These are phyloP conservation scores for Syrphus vitripennis DNA, from an alignment of 2,888 invertebrate species.

Conservation along the genomic window DNA sequence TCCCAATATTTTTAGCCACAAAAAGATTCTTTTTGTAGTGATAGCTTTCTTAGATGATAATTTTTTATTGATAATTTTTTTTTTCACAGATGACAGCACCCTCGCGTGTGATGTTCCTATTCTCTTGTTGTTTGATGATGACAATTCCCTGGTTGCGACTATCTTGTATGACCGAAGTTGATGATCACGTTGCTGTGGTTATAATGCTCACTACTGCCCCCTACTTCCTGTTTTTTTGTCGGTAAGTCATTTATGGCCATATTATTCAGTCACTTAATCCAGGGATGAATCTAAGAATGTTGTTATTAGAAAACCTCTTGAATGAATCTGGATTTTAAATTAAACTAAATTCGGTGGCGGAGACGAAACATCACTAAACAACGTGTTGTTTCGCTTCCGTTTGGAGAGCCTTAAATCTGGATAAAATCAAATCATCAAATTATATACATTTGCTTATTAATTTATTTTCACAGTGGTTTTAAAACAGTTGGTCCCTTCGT, in stretches of 20 bases:
- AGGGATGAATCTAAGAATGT: too few species aligned
- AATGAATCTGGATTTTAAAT: too few species aligned
- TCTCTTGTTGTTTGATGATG: slow-evolving; percentile 95
- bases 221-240: slow-evolving; percentile 98
- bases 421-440: too few species aligned
- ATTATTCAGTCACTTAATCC: too few species aligned
- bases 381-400: too few species aligned
- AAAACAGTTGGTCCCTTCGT: slow-evolving; percentile 99
- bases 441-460: too few species aligned
- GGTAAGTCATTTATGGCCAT: slow-evolving; percentile 82
- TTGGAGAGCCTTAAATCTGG: too few species aligned
- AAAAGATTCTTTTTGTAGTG: background rate
- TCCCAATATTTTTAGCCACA: too few species aligned
- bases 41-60: background rate
- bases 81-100: slow-evolving; percentile 90
- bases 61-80: background rate
- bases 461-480: slow-evolving; percentile 89
- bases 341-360: too few species aligned
- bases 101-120: slow-evolving; percentile 95
- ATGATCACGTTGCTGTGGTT: slow-evolving; percentile 95
- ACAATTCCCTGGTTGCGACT: slow-evolving; percentile 92
- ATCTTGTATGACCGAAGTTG: slow-evolving; percentile 91
- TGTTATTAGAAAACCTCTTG: too few species aligned
- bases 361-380: too few species aligned
- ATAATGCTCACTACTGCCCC: slow-evolving; percentile 98